These are phyloP conservation scores for Rutilus rutilus DNA, from an alignment of 2,113 vertebrate species.

Conservation along the genomic window DNA sequence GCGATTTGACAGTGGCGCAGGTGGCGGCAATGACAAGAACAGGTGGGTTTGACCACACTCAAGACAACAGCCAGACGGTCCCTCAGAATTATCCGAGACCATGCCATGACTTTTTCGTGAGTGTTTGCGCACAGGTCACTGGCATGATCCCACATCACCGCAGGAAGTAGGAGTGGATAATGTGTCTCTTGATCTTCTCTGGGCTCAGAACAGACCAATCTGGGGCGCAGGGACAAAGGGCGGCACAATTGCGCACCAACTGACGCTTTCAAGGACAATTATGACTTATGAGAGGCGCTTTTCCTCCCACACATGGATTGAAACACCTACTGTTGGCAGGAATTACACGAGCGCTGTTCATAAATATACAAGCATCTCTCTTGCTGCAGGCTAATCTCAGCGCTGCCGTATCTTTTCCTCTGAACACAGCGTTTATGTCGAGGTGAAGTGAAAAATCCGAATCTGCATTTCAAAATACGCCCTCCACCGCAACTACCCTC, in stretches of 20 bases:
- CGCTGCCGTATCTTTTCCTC: not conserved
- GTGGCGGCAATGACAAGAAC: conserved; percentile 50
- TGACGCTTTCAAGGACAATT: conserved; percentile 63
- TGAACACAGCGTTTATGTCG: conserved; percentile 34
- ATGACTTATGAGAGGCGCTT: conserved; percentile 12
- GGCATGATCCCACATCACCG: not conserved
- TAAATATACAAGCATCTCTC: conserved; percentile 43
- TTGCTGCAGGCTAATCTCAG: conserved; percentile 31
- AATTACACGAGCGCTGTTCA: conserved; percentile 52
- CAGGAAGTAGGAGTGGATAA: not conserved
- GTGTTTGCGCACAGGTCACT: conserved; percentile 34
- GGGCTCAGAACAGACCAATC: not conserved
- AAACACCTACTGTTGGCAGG: conserved; percentile 26
- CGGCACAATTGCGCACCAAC: conserved; percentile 23
- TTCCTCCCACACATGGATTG: conserved; percentile 17
- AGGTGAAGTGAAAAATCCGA: conserved; percentile 30
- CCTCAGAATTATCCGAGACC: conserved; percentile 13
- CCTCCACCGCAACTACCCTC: conserved; percentile 5
- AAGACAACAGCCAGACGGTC: conserved; percentile 30
- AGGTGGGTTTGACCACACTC: conserved; percentile 54
- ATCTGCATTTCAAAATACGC: conserved; percentile 51
- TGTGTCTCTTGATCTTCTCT: not conserved
- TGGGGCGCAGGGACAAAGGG: not conserved
- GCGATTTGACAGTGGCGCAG: conserved; percentile 49
- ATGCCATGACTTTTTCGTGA: conserved; percentile 22